phyloP scores from a whole-genome alignment of 2,888 invertebrate genomes.

The Polyommatus icarus region DNA sequence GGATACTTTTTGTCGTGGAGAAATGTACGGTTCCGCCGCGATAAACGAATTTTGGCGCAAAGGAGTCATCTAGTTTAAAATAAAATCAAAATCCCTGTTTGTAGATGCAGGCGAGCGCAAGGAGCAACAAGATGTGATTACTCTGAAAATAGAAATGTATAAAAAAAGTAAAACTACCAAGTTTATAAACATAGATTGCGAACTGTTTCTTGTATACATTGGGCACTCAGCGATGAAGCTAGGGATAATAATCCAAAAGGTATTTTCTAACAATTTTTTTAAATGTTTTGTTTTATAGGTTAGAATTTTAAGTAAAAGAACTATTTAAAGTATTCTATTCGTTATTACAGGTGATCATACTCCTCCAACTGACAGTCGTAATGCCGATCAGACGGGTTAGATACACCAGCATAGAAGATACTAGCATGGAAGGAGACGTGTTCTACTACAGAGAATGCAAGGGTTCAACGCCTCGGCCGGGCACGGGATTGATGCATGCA shows the following conservation, averaged over 20 bases:
- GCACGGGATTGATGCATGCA: background rate
- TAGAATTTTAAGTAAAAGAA: no score
- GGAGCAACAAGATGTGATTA: background rate
- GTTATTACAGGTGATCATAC: conserved; percentile 55
- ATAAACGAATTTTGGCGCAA: no score
- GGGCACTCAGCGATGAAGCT: background rate
- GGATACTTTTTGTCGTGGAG: no score
- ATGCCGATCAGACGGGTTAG: conserved; percentile 46
- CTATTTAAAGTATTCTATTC: background rate
- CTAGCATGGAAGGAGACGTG: conserved; percentile 54
- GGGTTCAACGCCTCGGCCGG: background rate
- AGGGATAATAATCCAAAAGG: background rate
- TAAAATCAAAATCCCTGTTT: no score
- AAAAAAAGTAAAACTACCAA: background rate
- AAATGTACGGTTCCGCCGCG: no score
- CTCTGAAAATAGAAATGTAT: background rate
- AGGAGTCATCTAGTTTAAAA: no score
- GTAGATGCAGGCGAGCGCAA: no score
- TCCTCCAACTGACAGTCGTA: conserved; percentile 49
- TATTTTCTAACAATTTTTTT: background rate
- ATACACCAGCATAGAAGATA: conserved; percentile 43
- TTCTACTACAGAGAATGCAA: conserved; percentile 68
- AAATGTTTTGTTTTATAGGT: background rate
- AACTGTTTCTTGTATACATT: background rate
- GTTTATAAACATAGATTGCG: conserved; percentile 1